Percentiles rank a stretch among this genome's conserved stretches.
Conservation (phyloP, 2,888 invertebrate genomes). For the Zootermopsis nevadensis region DNA sequence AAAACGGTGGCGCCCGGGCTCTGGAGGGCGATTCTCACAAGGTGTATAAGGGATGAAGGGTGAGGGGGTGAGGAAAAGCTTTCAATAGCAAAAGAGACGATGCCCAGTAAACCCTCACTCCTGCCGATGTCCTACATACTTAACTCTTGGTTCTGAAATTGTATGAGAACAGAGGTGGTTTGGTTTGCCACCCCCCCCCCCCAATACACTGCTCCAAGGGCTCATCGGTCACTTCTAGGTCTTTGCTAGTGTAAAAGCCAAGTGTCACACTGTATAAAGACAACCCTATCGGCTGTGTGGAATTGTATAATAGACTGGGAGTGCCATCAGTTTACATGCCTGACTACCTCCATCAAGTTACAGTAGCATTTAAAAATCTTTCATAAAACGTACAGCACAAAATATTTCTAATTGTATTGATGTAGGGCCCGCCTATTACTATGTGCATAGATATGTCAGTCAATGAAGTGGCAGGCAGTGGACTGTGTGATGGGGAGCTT, state of each 20-base stretch:
- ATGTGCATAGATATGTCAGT: no score
- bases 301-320: background rate
- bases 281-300: slow-evolving; percentile 22
- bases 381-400: no score
- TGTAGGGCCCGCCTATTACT: no score
- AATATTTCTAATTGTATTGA: no score
- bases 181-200: background rate
- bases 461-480: no score
- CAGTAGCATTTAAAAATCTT: no score
- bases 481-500: no score
- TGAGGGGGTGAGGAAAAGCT: slow-evolving; percentile 44
- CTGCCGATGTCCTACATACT: slow-evolving; percentile 44
- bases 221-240: slow-evolving; percentile 33
- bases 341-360: no score
- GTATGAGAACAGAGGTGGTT: slow-evolving; percentile 46
- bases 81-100: slow-evolving; percentile 50
- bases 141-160: slow-evolving; percentile 48
- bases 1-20: slow-evolving; percentile 47
- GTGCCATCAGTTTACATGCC: background rate
- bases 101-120: slow-evolving; percentile 27
- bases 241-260: slow-evolving; percentile 14
- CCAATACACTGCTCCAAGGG: slow-evolving; percentile 30
- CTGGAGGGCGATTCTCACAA: slow-evolving; percentile 42
- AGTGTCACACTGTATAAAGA: slow-evolving; percentile 21
- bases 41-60: slow-evolving; percentile 45